These are phyloP conservation scores for Drosophila equinoxialis DNA, from an alignment of 1,140 invertebrate species.

Conservation along the genomic window DNA sequence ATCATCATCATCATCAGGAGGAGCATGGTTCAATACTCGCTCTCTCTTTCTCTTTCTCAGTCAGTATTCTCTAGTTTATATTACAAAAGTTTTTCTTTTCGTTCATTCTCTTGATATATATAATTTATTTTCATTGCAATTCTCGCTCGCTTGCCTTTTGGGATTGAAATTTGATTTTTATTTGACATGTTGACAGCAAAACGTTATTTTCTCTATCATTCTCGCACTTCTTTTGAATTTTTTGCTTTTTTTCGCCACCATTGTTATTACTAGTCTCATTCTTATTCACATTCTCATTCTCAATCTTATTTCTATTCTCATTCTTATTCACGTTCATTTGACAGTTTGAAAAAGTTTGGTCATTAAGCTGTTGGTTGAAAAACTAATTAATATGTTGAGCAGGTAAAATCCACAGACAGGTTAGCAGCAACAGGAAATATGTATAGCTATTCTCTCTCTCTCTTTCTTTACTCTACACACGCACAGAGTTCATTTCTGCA, in stretches of 20 bases:
- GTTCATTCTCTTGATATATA: constrained; percentile 40
- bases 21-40: constrained; percentile 45
- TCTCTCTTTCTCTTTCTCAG: neutral
- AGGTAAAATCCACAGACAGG: constrained; percentile 39
- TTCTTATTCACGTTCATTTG: constrained; percentile 29
- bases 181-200: constrained; percentile 74
- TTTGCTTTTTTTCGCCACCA: constrained; percentile 26
- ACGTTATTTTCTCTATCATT: constrained; percentile 5
- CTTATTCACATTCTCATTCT: constrained; percentile 11
- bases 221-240: neutral
- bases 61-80: constrained; percentile 61
- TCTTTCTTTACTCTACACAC: neutral
- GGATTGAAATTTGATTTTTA: constrained; percentile 80
- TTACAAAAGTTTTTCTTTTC: constrained; percentile 67
- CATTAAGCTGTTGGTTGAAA: constrained; percentile 66
- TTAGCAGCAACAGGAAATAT: constrained; percentile 24
- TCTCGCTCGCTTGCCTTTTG: constrained; percentile 59
- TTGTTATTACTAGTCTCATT: neutral
- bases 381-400: constrained; percentile 78
- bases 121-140: constrained; percentile 80
- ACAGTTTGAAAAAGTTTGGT: constrained; percentile 51
- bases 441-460: neutral
- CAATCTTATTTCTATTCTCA: constrained; percentile 20
- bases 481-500: constrained; percentile 53
- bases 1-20: constrained; percentile 37